These are phyloP conservation scores for Poliocrania exsul DNA, from an alignment of 2,797 vertebrate genomes.

Conservation along the genomic window DNA sequence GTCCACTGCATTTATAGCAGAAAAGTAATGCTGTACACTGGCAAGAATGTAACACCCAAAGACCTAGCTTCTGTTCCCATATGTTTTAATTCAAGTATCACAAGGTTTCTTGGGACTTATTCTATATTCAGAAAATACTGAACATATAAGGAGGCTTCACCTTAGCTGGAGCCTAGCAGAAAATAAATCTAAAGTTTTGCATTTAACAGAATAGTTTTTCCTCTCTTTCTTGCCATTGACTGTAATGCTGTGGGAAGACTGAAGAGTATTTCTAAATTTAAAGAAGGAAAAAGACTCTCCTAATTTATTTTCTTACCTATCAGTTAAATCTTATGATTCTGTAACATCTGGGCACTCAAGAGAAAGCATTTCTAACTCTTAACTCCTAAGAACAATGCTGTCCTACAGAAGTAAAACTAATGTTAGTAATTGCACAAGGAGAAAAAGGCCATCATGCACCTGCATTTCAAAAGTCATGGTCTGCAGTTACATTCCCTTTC, in stretches of 20 bases:
- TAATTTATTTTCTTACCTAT: background rate
- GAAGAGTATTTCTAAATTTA: background rate
- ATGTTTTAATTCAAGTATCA: background rate
- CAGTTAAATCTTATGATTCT: background rate
- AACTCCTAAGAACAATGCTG: background rate
- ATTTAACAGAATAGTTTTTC: background rate
- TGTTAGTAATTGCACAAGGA: background rate
- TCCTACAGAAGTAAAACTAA: background rate
- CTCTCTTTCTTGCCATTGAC: background rate
- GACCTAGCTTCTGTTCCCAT: background rate
- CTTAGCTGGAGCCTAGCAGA: background rate
- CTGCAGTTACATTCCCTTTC: background rate
- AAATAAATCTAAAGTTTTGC: background rate
- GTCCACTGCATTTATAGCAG: background rate
- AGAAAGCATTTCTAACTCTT: background rate
- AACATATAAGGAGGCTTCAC: background rate
- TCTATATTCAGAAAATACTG: background rate
- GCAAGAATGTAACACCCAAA: background rate
- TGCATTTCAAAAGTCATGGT: background rate
- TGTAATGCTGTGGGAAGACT: background rate
- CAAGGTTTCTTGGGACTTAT: background rate
- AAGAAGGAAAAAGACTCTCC: background rate
- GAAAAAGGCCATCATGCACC: background rate
- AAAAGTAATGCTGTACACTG: background rate
- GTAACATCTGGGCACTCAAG: background rate